phyloP scores from a whole-genome alignment of 2,888 invertebrate species.

The Apotomis turbidana region DNA sequence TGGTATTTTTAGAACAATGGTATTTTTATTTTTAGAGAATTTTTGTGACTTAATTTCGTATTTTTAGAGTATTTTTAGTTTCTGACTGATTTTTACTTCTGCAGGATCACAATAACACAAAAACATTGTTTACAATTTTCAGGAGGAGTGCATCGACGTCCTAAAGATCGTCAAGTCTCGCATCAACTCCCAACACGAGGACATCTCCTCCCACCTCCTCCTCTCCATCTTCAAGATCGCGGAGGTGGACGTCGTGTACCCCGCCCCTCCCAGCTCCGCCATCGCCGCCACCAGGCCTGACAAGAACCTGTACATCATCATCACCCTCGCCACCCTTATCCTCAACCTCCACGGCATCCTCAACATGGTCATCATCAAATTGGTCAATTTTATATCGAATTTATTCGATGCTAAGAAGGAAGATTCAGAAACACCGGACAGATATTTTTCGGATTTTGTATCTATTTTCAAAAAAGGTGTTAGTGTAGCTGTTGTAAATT shows the following conservation, averaged over 20 bases:
- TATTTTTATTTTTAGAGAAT: too few relatives aligned
- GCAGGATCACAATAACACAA: background rate
- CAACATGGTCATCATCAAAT: conserved; percentile 52
- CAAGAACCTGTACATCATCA: conserved; percentile 62
- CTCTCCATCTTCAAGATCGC: conserved; percentile 96
- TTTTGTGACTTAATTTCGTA: too few relatives aligned
- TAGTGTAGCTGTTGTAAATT: conserved; percentile 67
- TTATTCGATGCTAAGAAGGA: conserved; percentile 60
- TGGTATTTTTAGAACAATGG: too few relatives aligned
- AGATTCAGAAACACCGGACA: conserved; percentile 63
- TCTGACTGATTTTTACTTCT: too few relatives aligned
- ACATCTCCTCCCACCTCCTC: conserved; percentile 93
- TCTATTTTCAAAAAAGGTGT: conserved; percentile 71
- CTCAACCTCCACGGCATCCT: conserved; percentile 57
- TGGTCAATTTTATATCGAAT: conserved; percentile 74
- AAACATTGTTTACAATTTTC: conserved; percentile 61
- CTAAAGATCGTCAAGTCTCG: conserved; percentile 92
- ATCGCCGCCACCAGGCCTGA: conserved; percentile 61
- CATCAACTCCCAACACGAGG: conserved; percentile 93
- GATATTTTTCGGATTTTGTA: conserved; percentile 73
- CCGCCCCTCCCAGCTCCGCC: conserved; percentile 85
- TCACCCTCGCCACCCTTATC: conserved; percentile 63
- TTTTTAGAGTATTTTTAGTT: too few relatives aligned
- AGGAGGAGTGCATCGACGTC: conserved; percentile 94
- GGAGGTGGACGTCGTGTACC: conserved; percentile 94